Evolutionary conservation across 2,888 invertebrate genomes (phyloP).

Genomic region (Mythimna impura): DNA sequence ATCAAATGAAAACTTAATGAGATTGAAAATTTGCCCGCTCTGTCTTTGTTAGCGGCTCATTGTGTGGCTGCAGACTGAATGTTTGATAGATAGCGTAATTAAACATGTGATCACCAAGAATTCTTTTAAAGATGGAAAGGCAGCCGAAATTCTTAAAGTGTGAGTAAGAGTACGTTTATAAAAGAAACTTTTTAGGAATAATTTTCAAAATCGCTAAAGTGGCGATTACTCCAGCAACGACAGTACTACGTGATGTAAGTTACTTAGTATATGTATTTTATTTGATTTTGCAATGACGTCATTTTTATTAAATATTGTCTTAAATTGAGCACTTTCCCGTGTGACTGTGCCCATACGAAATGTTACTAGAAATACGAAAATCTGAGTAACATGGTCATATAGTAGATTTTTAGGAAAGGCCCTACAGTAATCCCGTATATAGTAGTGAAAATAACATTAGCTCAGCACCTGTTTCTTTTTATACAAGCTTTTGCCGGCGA

Average conservation of each 20-base stretch:
- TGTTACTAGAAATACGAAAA: conserved; percentile 17
- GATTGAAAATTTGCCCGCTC: conserved; percentile 72
- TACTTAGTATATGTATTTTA: too few species aligned
- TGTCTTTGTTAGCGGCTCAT: conserved; percentile 69
- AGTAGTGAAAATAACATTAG: conserved; percentile 55
- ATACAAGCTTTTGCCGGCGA: conserved; percentile 22
- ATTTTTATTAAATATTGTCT: not conserved
- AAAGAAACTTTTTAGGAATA: not conserved
- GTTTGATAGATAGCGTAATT: conserved; percentile 63
- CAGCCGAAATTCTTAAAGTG: conserved; percentile 12
- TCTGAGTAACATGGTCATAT: conserved; percentile 17
- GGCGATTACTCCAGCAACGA: not conserved
- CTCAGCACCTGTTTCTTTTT: conserved; percentile 48
- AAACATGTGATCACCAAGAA: conserved; percentile 36
- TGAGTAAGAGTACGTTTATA: not conserved
- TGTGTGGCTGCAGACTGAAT: conserved; percentile 56
- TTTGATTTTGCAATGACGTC: not conserved
- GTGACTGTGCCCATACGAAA: not conserved
- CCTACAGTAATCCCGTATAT: conserved; percentile 49
- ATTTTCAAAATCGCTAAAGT: not conserved
- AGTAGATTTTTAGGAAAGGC: conserved; percentile 22
- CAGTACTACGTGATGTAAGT: too few species aligned
- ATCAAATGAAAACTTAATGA: conserved; percentile 72
- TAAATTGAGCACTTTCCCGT: not conserved
- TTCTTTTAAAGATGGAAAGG: conserved; percentile 35